Evolutionary conservation across 2,797 vertebrate genomes (phyloP).

Genomic region (Brachyrhaphis roseni): DNA sequence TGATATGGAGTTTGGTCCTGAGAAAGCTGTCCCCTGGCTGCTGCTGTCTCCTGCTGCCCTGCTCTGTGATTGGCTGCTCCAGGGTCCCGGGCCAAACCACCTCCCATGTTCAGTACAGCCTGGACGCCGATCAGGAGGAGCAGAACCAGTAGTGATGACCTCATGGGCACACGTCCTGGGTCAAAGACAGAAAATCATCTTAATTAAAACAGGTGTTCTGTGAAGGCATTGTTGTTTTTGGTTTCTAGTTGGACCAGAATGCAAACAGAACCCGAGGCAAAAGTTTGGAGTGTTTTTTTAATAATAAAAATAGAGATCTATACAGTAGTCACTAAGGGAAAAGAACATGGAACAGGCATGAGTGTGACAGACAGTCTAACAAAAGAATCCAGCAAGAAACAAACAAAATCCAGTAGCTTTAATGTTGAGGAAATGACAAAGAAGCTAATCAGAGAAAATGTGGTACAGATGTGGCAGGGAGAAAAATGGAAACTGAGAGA

Average conservation of each 20-base stretch:
- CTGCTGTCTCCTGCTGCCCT: constrained; percentile 71
- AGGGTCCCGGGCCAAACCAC: constrained; percentile 82
- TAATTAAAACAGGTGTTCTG: not conserved
- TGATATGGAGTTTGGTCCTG: constrained; percentile 57
- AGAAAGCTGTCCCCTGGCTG: constrained; percentile 50
- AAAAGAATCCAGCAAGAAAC: not conserved
- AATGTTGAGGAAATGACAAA: not conserved
- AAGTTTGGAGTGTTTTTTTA: not conserved
- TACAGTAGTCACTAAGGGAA: not conserved
- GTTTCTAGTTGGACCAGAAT: not conserved
- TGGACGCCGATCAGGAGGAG: constrained; percentile 95
- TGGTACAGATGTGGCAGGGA: not conserved
- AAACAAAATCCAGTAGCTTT: not conserved
- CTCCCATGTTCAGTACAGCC: constrained; percentile 91
- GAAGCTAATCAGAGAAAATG: not conserved
- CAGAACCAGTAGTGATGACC: constrained; percentile 96
- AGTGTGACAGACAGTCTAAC: not conserved
- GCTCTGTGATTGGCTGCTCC: constrained; percentile 74
- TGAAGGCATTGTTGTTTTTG: not conserved
- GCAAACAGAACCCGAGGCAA: not conserved
- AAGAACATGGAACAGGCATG: not conserved
- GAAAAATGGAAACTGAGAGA: not conserved
- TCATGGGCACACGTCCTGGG: constrained; percentile 92
- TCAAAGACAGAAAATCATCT: not conserved
- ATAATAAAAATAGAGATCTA: not conserved